Evolutionary conservation across 2,113 vertebrate genomes (phyloP), one percentile per base, ranked within the genome.

Genomic region (Taurulus bubalis): DNA sequence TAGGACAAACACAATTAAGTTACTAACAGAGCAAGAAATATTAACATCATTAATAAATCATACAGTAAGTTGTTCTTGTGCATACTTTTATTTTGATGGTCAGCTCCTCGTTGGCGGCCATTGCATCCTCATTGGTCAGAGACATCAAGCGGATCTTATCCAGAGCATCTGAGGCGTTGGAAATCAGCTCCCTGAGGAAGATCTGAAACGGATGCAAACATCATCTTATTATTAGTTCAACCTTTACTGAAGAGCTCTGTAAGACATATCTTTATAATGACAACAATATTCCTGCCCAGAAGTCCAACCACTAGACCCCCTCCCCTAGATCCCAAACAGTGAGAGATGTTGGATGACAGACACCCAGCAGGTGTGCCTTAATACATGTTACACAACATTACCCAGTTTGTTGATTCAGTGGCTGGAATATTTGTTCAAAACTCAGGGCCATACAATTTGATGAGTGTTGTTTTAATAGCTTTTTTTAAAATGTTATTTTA

Each of bases 121-220:
- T 86, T 18, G 96, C 97, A 18, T 90, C 94, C 26, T 98, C 97
- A 91, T 97, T 95, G 60, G 97, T 98, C 56, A 98, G 83, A 2
- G 97, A 98, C 90, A 98, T 90, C 82, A 98, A 84, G 69, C 97
- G 94, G 77, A 98, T 98, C 93, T 98, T 98, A 81, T 98, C 97
- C 78, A 98, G 93, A 75, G 97, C 97, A 85, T 98, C 97, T 0
- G 97, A 98, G 47, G 97, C 96, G 84, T 98, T 98, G 86, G 97
- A 98, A 91, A 98, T 98, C 87, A 98, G 92, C 89, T 98, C 97
- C 83, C 97, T 95, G 32, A 98, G 89, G 95, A 98, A 98, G 91
- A 98, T 98, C 97, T 98, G 83, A 38, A 83, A 75, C 8, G 28
- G 20, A 90, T 67, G 47, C 3, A 59, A 26, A 22, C 1, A 59